phyloP scores from a whole-genome alignment of 2,797 vertebrate genomes.

The Remorina albescens region DNA sequence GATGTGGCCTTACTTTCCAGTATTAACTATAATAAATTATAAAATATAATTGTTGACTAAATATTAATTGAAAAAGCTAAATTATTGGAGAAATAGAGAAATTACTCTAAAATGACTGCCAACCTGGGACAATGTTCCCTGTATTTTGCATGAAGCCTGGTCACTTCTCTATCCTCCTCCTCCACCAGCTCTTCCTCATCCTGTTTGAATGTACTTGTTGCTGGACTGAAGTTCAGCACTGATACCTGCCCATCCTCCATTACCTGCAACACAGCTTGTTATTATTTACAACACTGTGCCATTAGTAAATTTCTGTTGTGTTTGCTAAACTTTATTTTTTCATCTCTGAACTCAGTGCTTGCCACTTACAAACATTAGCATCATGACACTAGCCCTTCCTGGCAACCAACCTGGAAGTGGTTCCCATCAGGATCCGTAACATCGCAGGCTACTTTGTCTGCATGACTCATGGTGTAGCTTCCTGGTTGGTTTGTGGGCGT shows the following conservation, averaged over 20 bases:
- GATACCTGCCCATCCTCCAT: conserved; percentile 87
- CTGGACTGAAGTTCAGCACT: conserved; percentile 63
- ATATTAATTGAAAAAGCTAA: not conserved
- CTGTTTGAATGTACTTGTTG: conserved; percentile 45
- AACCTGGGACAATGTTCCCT: conserved; percentile 89
- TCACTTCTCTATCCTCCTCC: conserved; percentile 39
- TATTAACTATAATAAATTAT: not conserved
- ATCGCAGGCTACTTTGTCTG: conserved; percentile 84
- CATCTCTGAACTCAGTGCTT: not conserved
- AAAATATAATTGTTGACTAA: too few relatives aligned
- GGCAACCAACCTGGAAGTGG: conserved; percentile 88
- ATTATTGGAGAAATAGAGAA: not conserved
- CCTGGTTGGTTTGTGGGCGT: conserved; percentile 69
- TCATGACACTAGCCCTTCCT: not conserved
- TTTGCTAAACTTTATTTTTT: not conserved
- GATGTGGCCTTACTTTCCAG: not conserved
- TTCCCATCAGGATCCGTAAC: conserved; percentile 88
- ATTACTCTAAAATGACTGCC: not conserved
- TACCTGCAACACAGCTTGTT: conserved; percentile 81
- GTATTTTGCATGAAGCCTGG: conserved; percentile 53
- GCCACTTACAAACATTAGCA: not conserved
- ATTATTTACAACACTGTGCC: accelerated
- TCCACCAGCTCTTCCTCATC: conserved; percentile 42
- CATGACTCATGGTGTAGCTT: conserved; percentile 90
- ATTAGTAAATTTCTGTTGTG: not conserved